Conservation (phyloP, 2,888 invertebrate species). For the Xestoiulus laeticollis region DNA sequence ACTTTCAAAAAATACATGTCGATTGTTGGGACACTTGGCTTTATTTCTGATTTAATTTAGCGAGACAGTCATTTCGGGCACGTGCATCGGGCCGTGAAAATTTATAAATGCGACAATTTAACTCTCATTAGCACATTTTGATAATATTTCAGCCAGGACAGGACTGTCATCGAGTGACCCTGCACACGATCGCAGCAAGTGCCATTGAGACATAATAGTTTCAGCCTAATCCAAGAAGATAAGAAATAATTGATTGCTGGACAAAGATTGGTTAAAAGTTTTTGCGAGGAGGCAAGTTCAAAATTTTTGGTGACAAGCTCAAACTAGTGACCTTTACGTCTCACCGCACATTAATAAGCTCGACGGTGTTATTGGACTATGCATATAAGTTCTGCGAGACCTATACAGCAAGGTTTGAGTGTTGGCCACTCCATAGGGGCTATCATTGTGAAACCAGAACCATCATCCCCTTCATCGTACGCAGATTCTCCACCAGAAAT, state of each 20-base stretch:
- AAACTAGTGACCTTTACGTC: neutral
- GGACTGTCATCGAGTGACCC: neutral
- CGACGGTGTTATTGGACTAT: neutral
- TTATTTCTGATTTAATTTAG: too few relatives aligned
- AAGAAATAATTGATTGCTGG: neutral
- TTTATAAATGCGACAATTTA: neutral
- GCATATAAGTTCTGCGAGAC: slow-evolving; percentile 23
- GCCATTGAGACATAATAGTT: neutral
- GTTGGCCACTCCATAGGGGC: neutral
- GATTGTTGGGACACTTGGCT: too few relatives aligned
- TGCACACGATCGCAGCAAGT: neutral
- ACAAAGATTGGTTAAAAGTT: neutral
- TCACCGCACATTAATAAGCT: too few relatives aligned
- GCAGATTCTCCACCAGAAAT: slow-evolving; percentile 37
- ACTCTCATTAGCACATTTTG: neutral
- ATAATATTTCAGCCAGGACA: neutral
- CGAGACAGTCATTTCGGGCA: too few relatives aligned
- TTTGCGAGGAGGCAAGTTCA: neutral
- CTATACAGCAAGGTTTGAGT: slow-evolving; percentile 12
- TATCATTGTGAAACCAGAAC: neutral
- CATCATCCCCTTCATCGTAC: neutral
- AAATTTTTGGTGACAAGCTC: neutral
- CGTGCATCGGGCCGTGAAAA: too few relatives aligned
- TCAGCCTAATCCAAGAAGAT: neutral
- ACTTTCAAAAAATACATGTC: too few relatives aligned